Conservation (phyloP, 2,797 vertebrate genomes). For the Myotis findleyi region DNA sequence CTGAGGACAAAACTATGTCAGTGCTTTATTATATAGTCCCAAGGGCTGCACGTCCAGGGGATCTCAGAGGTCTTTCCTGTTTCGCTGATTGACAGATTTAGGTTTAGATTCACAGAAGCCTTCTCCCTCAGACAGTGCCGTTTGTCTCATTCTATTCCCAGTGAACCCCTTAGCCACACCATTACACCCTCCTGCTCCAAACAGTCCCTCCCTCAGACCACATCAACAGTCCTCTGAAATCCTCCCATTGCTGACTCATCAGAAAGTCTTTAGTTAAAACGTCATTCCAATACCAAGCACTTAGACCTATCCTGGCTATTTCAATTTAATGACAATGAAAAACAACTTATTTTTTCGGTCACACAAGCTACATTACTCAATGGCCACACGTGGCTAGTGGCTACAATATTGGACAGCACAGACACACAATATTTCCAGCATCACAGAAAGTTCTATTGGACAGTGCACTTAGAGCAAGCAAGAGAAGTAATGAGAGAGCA, state of each 20-base stretch:
- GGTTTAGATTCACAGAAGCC: not conserved
- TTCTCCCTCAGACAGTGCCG: not conserved
- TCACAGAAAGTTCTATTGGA: not conserved
- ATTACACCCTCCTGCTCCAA: not conserved
- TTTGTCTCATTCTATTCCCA: not conserved
- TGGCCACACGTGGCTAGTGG: not conserved
- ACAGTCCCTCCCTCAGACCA: not conserved
- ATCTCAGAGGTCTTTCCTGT: not conserved
- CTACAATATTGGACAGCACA: not conserved
- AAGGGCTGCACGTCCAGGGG: not conserved
- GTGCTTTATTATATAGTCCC: not conserved
- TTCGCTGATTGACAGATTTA: not conserved
- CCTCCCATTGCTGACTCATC: not conserved
- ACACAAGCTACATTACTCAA: not conserved
- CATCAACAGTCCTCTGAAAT: not conserved
- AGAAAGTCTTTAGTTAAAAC: not conserved
- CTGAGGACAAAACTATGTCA: not conserved
- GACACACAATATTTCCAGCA: not conserved
- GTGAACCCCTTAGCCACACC: not conserved
- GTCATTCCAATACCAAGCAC: not conserved
- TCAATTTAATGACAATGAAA: slow-evolving; percentile 16
- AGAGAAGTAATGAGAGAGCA: not conserved
- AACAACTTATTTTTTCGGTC: not conserved
- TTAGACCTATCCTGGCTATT: not conserved
- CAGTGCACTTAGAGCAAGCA: not conserved